A percentile compares a stretch with the other conserved stretches of the same genome.
phyloP scores from a whole-genome alignment of 1,140 invertebrate species.

The Leucophenga varia region DNA sequence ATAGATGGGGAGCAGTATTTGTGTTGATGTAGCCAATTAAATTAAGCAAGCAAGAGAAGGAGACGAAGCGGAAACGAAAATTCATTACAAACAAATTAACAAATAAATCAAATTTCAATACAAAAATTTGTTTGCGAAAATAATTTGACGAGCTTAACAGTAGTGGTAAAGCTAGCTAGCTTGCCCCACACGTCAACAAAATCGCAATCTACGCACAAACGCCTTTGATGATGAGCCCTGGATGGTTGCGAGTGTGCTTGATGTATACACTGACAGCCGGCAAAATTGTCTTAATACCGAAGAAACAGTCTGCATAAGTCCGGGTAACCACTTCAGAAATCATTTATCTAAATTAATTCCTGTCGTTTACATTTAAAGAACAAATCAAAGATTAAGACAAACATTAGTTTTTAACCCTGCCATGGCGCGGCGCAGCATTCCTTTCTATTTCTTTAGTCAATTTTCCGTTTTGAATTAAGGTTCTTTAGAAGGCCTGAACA shows the following conservation, averaged over 20 bases:
- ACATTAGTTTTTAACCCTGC: slow-evolving; percentile 37
- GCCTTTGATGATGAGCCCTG: slow-evolving; percentile 5
- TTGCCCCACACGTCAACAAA: slow-evolving; percentile 10
- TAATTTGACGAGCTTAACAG: slow-evolving; percentile 37
- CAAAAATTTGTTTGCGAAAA: slow-evolving; percentile 54
- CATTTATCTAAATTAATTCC: slow-evolving; percentile 58
- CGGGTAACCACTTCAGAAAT: slow-evolving; percentile 47
- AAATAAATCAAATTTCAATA: slow-evolving; percentile 58
- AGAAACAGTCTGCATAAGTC: slow-evolving; percentile 16
- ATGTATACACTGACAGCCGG: slow-evolving; percentile 42
- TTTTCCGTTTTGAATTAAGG: slow-evolving; percentile 13
- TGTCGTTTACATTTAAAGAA: slow-evolving; percentile 57
- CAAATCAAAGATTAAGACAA: slow-evolving; percentile 58
- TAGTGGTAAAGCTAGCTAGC: slow-evolving; percentile 5
- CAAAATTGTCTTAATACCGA: slow-evolving; percentile 32
- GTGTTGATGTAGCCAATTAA: too few species aligned
- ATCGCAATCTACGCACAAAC: slow-evolving; percentile 39
- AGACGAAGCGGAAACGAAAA: too few species aligned
- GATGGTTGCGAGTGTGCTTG: too few species aligned
- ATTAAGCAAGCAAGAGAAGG: too few species aligned
- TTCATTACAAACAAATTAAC: slow-evolving; percentile 57
- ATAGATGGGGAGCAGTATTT: too few species aligned
- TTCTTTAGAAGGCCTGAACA: slow-evolving; percentile 6
- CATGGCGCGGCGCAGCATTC: slow-evolving; percentile 11
- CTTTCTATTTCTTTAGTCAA: slow-evolving; percentile 5